Evolutionary conservation across 2,113 vertebrate species (phyloP), one percentile per base, ranked within the genome.

Genomic region (Tor tambroides): DNA sequence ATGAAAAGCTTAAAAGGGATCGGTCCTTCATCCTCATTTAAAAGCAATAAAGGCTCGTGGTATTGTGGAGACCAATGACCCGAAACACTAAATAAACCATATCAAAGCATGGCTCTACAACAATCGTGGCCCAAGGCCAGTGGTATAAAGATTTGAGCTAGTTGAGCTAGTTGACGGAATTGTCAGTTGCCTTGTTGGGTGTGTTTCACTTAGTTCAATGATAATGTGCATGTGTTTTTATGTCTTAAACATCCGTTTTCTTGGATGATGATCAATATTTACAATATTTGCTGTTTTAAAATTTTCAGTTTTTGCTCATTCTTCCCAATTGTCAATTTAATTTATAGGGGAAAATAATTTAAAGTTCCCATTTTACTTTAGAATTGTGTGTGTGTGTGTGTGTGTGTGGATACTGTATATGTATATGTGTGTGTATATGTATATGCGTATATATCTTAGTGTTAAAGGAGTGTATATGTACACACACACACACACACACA

Each of bases 71-170:
- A 86, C 51, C 26, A 87, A 63, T 84, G 67, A 80, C n/a, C 67
- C 43, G 10, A 83, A 89, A 87, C 67, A 75, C 67, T 85, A 61
- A 87, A 65, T 74, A 80, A 81, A 87, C 74, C 76, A n/a, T 38
- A 61, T 61, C 19, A 59, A 74, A 38, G 71, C 71, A 35, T 12
- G 49, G 28, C 49, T 79, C 17, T 23, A 79, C 46, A 54, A 26
- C 35, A 83, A 28, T 26, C 67, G 15, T 88, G 49, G 83, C 69
- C 71, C 19, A n/a, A 1, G 21, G 19, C 71, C 19, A 74, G 71
- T 74, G 85, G 35, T 67, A 84, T 72, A 32, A 21, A 12, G 28
- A 54, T 54, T 28, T 23, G 14, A 2, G 41, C 2, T 2, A 12
- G 21, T 28, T 23, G 14, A 2, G 41, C 2, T 2, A 12, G 21